These are phyloP conservation scores for Corythaeola cristata DNA, from an alignment of 2,113 vertebrate genomes.

Conservation along the genomic window DNA sequence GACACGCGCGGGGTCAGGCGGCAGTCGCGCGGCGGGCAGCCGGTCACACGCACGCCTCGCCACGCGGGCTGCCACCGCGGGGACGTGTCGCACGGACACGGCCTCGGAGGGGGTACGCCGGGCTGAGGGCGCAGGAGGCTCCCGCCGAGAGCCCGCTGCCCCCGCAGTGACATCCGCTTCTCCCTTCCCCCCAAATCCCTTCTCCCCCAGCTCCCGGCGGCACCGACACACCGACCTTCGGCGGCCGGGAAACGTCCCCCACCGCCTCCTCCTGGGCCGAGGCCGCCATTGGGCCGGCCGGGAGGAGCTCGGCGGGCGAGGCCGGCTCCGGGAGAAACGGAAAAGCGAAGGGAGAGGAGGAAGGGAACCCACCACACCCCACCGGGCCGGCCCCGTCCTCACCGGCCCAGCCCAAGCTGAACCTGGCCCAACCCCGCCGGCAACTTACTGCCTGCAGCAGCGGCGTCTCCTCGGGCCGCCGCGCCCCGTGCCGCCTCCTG, in stretches of 20 bases:
- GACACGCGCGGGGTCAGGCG: neutral
- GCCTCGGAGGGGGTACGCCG: neutral
- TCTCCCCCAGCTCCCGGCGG: neutral
- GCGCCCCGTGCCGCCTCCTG: constrained; percentile 7
- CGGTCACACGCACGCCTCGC: neutral
- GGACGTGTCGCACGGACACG: neutral
- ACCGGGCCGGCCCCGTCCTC: neutral
- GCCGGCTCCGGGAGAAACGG: neutral
- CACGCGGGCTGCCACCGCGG: neutral
- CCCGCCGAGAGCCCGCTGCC: neutral
- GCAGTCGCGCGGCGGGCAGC: neutral
- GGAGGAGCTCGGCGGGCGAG: neutral
- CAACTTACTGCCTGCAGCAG: constrained; percentile 37
- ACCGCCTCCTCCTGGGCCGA: neutral
- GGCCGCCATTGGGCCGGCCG: constrained; percentile 32
- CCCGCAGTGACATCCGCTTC: neutral
- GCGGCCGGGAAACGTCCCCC: neutral
- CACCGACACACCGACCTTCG: constrained; percentile 1
- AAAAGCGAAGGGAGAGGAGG: neutral
- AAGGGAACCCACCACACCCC: neutral
- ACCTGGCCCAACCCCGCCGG: neutral
- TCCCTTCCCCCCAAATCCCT: neutral
- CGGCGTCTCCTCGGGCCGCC: constrained; percentile 18
- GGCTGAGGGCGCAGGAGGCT: neutral
- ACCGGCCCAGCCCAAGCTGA: neutral